A percentile compares a stretch with the other conserved stretches of the same genome.
phyloP scores from a whole-genome alignment of 2,113 vertebrate species.

The Sula dactylatra region DNA sequence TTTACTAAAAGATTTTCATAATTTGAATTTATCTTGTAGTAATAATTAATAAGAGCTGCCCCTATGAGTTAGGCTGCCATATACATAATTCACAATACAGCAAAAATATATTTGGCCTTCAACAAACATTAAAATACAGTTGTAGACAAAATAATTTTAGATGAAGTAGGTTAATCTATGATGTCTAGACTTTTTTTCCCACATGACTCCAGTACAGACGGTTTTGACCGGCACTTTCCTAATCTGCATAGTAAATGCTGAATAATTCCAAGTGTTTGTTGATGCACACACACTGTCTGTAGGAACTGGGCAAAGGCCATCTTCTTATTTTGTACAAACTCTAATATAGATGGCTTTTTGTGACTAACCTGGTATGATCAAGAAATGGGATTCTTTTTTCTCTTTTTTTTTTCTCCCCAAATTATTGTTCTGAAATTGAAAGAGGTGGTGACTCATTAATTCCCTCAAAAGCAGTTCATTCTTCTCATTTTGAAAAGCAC shows the following conservation, averaged over 20 bases:
- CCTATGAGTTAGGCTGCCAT: neutral
- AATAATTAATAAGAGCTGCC: neutral
- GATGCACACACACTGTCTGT: neutral
- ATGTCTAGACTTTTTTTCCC: slow-evolving; percentile 47
- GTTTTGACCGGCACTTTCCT: slow-evolving; percentile 12
- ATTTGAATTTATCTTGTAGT: neutral
- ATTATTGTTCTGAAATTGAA: neutral
- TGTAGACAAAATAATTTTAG: neutral
- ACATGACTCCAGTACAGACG: slow-evolving; percentile 10
- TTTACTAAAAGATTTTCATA: neutral
- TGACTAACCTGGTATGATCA: neutral
- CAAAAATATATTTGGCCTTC: neutral
- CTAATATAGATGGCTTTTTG: neutral
- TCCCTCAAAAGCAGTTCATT: neutral
- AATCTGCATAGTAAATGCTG: neutral
- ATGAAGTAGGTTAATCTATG: neutral
- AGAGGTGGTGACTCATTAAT: neutral
- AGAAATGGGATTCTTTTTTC: neutral
- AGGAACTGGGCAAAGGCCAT: neutral
- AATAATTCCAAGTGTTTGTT: neutral
- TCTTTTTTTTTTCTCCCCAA: fast-evolving
- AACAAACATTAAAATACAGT: neutral
- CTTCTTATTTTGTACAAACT: neutral
- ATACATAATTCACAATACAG: neutral
- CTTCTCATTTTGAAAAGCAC: neutral